Evolutionary conservation across 2,888 invertebrate genomes (phyloP), one percentile per base, ranked within the genome.

Genomic region (Uloborus plumipes): DNA sequence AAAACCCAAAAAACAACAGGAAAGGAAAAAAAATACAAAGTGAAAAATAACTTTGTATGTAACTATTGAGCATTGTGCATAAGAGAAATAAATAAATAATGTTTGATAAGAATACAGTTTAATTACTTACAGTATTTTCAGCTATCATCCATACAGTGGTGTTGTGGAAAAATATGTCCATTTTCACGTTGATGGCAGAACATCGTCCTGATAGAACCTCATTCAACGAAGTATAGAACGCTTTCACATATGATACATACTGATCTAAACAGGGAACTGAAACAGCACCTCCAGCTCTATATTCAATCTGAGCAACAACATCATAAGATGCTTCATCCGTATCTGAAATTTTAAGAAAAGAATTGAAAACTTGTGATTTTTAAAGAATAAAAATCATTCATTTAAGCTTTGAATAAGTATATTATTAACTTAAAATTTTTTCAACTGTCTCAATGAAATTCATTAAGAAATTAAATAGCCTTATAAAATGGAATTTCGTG

Each of bases 241-340:
- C 82, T 22, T 84, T 77, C 1, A 87, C 86, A 50, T 86, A 86
- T 9, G 79, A 76, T 86, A 94, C 94, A 88, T 97, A 97, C 88
- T 96, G 95, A 1, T 93, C 93, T 73, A 96, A 90, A 88, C 97
- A 97, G 9, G 94, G 92, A 81, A 92, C 92, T 0, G 95, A 94
- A 2, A 97, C 95, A 14, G 95, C 96, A 47, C 96, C 96, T 85
- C 96, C 95, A 13, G 96, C 95, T 84, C 96, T 92, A 88, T 97
- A 97, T 62, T 93, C 94, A 0, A 97, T 93, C 26, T 94, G 93
- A 0, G 96, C 94, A 0, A 95, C 93, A 0, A 97, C 95, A 87
- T 97, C 96, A 87, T 97, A 97, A 85, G 95, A 94, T 15, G 97
- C 97, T 91, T 96, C 95, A 88, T 96, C 95, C 18, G 96, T 97